These are phyloP conservation scores for Eupsilia transversa DNA, from an alignment of 2,888 invertebrate species.

Conservation along the genomic window DNA sequence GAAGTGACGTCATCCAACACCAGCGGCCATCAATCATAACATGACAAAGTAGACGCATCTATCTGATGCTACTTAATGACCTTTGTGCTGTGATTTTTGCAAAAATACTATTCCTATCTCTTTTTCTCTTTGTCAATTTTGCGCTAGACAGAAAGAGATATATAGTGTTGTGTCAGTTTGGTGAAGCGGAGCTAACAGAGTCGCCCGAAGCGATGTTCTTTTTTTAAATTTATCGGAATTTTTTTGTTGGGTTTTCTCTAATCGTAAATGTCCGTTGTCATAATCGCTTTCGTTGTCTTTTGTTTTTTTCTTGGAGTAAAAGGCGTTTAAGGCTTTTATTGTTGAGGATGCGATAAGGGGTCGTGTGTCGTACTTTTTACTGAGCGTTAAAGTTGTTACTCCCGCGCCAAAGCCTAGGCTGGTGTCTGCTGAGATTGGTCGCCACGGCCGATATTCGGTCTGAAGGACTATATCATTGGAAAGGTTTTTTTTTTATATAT, in stretches of 20 bases:
- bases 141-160: constrained; percentile 14
- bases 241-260: constrained; percentile 61
- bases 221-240: constrained; percentile 59
- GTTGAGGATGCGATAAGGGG: constrained; percentile 38
- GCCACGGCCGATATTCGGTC: no score
- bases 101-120: constrained; percentile 32
- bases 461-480: no score
- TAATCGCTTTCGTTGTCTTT: constrained; percentile 58
- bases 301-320: constrained; percentile 35
- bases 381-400: constrained; percentile 12
- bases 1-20: constrained; percentile 57
- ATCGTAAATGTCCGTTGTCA: constrained; percentile 61
- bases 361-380: constrained; percentile 29
- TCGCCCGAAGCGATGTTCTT: constrained; percentile 49
- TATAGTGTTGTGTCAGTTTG: constrained; percentile 23
- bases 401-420: no score
- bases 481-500: no score
- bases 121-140: constrained; percentile 21
- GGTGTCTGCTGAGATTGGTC: no score
- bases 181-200: constrained; percentile 20
- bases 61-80: constrained; percentile 77
- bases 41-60: constrained; percentile 81
- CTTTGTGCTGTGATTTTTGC: constrained; percentile 65
- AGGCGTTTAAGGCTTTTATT: constrained; percentile 49
- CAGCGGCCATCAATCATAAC: constrained; percentile 79